Evolutionary conservation across 2,888 invertebrate genomes (phyloP).

Genomic region (Nineta flava): DNA sequence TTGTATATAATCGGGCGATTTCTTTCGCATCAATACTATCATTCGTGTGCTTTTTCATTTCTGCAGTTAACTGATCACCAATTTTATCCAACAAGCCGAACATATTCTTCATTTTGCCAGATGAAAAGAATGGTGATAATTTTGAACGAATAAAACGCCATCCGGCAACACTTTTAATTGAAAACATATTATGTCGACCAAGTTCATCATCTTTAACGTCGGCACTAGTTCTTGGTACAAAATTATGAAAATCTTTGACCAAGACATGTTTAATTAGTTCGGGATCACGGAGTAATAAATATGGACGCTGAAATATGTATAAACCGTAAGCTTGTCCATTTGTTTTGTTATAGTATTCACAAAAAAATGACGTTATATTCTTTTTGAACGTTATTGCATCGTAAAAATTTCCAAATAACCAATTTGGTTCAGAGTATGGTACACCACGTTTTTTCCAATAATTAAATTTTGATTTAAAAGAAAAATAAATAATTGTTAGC

Average conservation of each 20-base stretch:
- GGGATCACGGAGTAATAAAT: constrained; percentile 28
- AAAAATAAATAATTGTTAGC: background rate
- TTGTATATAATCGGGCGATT: constrained; percentile 18
- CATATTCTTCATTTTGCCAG: constrained; percentile 31
- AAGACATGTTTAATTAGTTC: constrained; percentile 30
- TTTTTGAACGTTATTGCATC: background rate
- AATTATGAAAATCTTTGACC: constrained; percentile 31
- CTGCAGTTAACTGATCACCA: background rate
- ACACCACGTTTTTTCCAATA: background rate
- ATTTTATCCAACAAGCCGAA: constrained; percentile 25
- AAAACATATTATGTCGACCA: constrained; percentile 27
- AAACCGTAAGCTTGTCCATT: constrained; percentile 26
- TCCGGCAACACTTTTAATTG: constrained; percentile 23
- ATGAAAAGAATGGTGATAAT: constrained; percentile 30
- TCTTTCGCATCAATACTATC: constrained; percentile 16
- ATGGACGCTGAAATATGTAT: constrained; percentile 31
- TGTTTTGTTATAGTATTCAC: background rate
- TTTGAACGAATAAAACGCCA: constrained; percentile 31
- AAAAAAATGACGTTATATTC: background rate
- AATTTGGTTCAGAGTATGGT: background rate
- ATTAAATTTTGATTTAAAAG: background rate
- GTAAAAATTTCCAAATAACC: background rate
- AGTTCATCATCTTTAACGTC: constrained; percentile 26
- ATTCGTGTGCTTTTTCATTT: background rate
- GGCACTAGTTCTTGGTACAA: constrained; percentile 28